A percentile compares a stretch with the other conserved stretches of the same genome.
phyloP scores from a whole-genome alignment of 2,113 vertebrate species.

The Anolis carolinensis region DNA sequence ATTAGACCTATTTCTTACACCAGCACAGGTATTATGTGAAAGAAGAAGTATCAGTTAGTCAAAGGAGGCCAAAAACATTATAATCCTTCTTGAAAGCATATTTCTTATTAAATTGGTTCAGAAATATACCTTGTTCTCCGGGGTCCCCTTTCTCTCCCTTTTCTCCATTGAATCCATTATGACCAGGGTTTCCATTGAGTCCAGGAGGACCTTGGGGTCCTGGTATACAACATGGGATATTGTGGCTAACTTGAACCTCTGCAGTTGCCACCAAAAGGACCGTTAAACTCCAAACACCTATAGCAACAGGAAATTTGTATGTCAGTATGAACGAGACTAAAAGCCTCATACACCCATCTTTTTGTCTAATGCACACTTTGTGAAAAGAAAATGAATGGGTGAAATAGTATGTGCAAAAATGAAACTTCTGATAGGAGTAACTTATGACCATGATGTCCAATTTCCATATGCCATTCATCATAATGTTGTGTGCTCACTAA shows the following conservation, averaged over 20 bases:
- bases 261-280: background rate
- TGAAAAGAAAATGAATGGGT: background rate
- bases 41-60: too few relatives aligned
- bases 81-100: too few relatives aligned
- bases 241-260: background rate
- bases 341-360: background rate
- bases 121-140: background rate
- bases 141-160: background rate
- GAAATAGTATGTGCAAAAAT: background rate
- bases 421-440: background rate
- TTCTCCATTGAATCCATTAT: background rate
- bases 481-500: too few relatives aligned
- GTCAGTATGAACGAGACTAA: background rate
- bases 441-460: background rate
- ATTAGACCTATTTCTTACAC: background rate
- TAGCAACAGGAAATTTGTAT: background rate
- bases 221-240: background rate
- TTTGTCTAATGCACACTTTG: background rate
- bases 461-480: too few relatives aligned
- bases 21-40: background rate
- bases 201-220: constrained; percentile 15
- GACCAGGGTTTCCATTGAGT: background rate
- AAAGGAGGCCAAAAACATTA: too few relatives aligned
- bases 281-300: background rate
- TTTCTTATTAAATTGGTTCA: too few relatives aligned